Evolutionary conservation across 1,140 invertebrate genomes (phyloP).

Genomic region (Dendroctonus valens): DNA sequence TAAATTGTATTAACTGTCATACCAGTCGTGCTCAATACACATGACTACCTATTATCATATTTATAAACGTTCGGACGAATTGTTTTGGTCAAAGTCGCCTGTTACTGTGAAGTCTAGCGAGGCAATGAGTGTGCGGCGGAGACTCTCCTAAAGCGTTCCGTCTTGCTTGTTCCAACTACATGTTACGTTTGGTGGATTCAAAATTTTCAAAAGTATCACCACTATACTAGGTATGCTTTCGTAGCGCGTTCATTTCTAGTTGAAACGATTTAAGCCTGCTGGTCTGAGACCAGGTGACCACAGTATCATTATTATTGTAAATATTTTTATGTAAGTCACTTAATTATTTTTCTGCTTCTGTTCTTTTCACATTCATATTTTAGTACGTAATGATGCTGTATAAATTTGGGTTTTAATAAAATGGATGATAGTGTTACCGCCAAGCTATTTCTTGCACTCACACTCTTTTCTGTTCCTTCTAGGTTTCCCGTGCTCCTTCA

Average conservation of each 20-base stretch:
- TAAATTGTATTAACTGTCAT: conserved; percentile 52
- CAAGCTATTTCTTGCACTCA: no score
- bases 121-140: conserved; percentile 31
- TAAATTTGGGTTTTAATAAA: conserved; percentile 53
- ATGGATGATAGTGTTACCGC: conserved; percentile 49
- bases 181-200: conserved; percentile 14
- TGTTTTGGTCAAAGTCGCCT: conserved; percentile 37
- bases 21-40: conserved; percentile 52
- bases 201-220: conserved; percentile 17
- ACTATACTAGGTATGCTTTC: conserved; percentile 40
- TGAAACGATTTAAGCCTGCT: conserved; percentile 37
- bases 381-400: conserved; percentile 50
- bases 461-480: no score
- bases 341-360: conserved; percentile 49
- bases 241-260: conserved; percentile 47
- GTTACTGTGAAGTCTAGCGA: conserved; percentile 12
- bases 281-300: conserved; percentile 50
- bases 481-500: no score
- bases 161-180: conserved; percentile 11
- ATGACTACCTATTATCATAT: conserved; percentile 49
- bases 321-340: conserved; percentile 52
- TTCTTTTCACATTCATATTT: conserved; percentile 52
- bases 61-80: conserved; percentile 44
- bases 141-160: conserved; percentile 17
- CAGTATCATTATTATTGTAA: conserved; percentile 52